Percentiles rank a stretch among this genome's conserved stretches.
These are phyloP conservation scores for Rhyacophila evoluta DNA, from an alignment of 2,888 invertebrate species.

Conservation along the genomic window DNA sequence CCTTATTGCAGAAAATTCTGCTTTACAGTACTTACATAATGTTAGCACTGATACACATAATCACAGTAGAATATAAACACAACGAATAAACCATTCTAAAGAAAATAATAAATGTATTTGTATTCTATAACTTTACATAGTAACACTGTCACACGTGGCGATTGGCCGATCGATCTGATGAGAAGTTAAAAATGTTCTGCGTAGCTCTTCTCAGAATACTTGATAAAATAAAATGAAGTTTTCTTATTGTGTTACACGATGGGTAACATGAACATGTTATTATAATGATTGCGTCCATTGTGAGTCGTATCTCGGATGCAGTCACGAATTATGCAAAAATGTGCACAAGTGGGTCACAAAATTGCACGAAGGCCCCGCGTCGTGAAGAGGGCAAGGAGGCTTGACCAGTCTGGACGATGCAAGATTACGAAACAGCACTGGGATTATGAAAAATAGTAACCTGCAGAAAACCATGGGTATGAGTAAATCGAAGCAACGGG, in stretches of 20 bases:
- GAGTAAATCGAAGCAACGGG: no score
- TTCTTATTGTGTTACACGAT: background rate
- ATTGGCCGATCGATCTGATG: background rate
- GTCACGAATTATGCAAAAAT: slow-evolving; percentile 38
- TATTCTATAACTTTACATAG: no score
- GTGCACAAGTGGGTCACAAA: slow-evolving; percentile 32
- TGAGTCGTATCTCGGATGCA: background rate
- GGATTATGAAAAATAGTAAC: no score
- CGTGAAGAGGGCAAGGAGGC: background rate
- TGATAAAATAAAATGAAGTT: background rate
- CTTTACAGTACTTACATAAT: no score
- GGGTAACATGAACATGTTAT: background rate
- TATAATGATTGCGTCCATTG: background rate
- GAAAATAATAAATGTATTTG: no score
- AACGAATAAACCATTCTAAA: no score
- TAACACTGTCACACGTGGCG: no score
- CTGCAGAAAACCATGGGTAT: no score
- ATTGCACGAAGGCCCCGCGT: slow-evolving; percentile 15
- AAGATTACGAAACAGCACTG: background rate
- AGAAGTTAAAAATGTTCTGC: background rate
- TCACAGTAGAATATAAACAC: no score
- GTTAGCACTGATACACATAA: no score
- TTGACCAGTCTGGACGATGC: background rate
- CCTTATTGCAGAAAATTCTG: no score
- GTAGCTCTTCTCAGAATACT: background rate